Percentiles rank a stretch among this genome's conserved stretches.
Conservation (phyloP, 2,113 vertebrate species). For the Pituophis catenifer region DNA sequence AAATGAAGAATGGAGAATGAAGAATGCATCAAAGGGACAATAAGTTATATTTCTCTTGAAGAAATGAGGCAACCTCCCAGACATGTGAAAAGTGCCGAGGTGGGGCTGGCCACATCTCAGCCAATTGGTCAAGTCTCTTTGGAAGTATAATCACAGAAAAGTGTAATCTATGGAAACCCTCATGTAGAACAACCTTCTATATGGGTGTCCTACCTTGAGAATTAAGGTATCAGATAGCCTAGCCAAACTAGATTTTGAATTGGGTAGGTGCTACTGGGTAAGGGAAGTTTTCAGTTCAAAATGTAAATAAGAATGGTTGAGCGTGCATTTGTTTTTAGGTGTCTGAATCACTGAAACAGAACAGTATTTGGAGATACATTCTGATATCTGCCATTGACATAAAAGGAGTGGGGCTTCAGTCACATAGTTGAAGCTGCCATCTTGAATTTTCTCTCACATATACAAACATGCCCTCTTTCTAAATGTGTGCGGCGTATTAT, state of each 20-base stretch:
- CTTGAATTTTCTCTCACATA: neutral
- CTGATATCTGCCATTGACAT: neutral
- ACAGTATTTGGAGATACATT: neutral
- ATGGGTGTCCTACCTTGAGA: neutral
- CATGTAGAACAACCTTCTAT: neutral
- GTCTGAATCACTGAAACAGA: no score
- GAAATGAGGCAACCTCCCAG: neutral
- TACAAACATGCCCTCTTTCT: neutral
- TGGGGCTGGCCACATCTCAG: neutral
- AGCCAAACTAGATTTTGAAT: neutral
- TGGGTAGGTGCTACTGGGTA: neutral
- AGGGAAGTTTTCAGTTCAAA: neutral
- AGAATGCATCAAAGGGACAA: neutral
- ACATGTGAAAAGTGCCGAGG: neutral
- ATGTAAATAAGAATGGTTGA: neutral
- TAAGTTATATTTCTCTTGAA: neutral
- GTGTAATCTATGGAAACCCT: neutral
- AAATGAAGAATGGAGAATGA: neutral
- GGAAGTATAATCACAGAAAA: neutral
- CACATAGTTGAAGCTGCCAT: neutral
- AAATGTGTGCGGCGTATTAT: neutral
- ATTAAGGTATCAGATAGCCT: neutral
- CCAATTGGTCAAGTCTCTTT: neutral
- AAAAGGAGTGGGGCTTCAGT: neutral
- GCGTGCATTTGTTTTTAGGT: no score